phyloP scores from a whole-genome alignment of 2,888 invertebrate species.

The Spodoptera picta region DNA sequence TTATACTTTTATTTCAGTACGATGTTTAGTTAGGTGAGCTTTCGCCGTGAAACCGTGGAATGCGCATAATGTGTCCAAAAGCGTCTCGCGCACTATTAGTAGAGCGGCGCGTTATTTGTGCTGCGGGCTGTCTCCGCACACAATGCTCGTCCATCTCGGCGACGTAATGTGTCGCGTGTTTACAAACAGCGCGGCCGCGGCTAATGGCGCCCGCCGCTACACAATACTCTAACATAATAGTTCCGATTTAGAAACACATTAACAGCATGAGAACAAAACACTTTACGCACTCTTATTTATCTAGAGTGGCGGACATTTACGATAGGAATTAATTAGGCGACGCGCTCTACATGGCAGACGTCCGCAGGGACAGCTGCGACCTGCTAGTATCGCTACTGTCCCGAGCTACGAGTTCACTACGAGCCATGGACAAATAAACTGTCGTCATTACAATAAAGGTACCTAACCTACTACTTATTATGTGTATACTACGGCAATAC shows the following conservation, averaged over 20 bases:
- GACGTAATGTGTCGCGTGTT: conserved; percentile 67
- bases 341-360: too few species aligned
- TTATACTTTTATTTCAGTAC: conserved; percentile 67
- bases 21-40: conserved; percentile 69
- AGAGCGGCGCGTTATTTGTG: conserved; percentile 50
- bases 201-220: conserved; percentile 70
- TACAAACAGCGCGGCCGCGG: conserved; percentile 72
- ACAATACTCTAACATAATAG: conserved; percentile 47
- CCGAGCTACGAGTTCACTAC: too few species aligned
- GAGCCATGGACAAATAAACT: too few species aligned
- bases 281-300: conserved; percentile 38
- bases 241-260: conserved; percentile 62
- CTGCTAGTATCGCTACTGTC: too few species aligned
- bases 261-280: conserved; percentile 44
- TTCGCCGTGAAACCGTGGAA: conserved; percentile 67
- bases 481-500: too few species aligned
- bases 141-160: conserved; percentile 61
- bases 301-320: conserved; percentile 18
- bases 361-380: too few species aligned
- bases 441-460: too few species aligned
- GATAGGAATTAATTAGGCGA: conserved; percentile 7
- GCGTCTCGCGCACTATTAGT: conserved; percentile 52
- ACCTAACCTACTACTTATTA: too few species aligned
- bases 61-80: conserved; percentile 63
- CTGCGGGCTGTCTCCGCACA: conserved; percentile 53